Evolutionary conservation across 2,113 vertebrate species (phyloP).

Genomic region (Trematomus loennbergii): DNA sequence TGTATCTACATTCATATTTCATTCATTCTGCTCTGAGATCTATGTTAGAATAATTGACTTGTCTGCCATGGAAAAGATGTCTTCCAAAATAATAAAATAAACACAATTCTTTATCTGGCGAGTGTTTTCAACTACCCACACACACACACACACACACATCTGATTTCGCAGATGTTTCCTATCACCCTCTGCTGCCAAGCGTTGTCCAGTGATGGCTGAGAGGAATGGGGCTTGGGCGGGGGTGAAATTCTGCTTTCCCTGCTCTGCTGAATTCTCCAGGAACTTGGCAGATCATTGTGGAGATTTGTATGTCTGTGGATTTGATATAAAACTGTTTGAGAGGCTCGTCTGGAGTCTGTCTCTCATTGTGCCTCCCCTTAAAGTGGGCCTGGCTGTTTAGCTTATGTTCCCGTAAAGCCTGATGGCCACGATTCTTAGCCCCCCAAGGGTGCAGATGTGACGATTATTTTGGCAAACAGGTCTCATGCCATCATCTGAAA

Average conservation of each 20-base stretch:
- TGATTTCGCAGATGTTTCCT: constrained; percentile 77
- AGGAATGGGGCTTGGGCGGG: constrained; percentile 29
- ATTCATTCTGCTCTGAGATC: constrained; percentile 27
- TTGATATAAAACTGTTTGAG: constrained; percentile 71
- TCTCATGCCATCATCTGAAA: constrained; percentile 44
- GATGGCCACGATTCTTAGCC: constrained; percentile 53
- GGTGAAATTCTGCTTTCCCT: constrained; percentile 71
- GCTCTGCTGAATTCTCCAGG: constrained; percentile 73
- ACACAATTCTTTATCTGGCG: constrained; percentile 48
- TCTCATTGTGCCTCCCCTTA: constrained; percentile 54
- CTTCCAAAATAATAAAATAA: constrained; percentile 19
- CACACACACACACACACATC: constrained; percentile 25
- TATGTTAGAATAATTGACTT: constrained; percentile 37
- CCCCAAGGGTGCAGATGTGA: constrained; percentile 47
- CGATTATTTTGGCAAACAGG: constrained; percentile 56
- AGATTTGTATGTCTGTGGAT: constrained; percentile 74
- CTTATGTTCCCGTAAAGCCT: constrained; percentile 59
- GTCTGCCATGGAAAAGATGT: constrained; percentile 30
- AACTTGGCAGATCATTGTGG: constrained; percentile 75
- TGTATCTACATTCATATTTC: constrained; percentile 46
- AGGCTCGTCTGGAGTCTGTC: constrained; percentile 68
- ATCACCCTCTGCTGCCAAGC: constrained; percentile 73
- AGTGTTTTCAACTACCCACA: constrained; percentile 51
- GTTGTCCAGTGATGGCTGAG: constrained; percentile 62
- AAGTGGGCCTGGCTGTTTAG: constrained; percentile 56